Evolutionary conservation across 2,113 vertebrate species (phyloP).

Genomic region (Columba livia): DNA sequence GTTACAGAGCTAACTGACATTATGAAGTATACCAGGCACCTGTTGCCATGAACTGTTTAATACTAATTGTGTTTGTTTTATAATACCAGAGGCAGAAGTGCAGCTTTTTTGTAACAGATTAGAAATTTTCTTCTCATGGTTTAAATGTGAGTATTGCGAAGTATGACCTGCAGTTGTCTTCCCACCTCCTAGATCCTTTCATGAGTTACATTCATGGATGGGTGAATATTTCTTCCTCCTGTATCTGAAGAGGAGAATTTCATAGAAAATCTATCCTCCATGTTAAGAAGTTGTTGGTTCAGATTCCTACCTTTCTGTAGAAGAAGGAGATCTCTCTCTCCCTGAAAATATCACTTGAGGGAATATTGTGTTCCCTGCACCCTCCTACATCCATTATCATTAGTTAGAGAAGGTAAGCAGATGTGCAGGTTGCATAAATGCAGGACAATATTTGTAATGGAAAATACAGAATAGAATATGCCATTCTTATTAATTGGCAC

Average conservation of each 20-base stretch:
- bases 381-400: slow-evolving; percentile 68
- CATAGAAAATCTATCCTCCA: background rate
- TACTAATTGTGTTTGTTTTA: background rate
- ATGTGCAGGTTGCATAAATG: slow-evolving; percentile 58
- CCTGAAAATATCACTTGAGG: background rate
- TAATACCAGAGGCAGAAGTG: background rate
- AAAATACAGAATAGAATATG: slow-evolving; percentile 21
- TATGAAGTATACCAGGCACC: background rate
- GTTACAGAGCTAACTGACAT: background rate
- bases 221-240: background rate
- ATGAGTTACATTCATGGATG: background rate
- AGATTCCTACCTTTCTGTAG: background rate
- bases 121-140: background rate
- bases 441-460: slow-evolving; percentile 51
- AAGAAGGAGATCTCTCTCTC: background rate
- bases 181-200: background rate
- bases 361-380: slow-evolving; percentile 48
- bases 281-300: background rate
- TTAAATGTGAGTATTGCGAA: background rate
- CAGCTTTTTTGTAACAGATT: background rate
- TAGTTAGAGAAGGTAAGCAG: slow-evolving; percentile 69
- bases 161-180: background rate
- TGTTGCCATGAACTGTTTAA: background rate
- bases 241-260: background rate
- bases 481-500: slow-evolving; percentile 65